Evolutionary conservation across 2,113 vertebrate genomes (phyloP).

Genomic region (Tyto alba): DNA sequence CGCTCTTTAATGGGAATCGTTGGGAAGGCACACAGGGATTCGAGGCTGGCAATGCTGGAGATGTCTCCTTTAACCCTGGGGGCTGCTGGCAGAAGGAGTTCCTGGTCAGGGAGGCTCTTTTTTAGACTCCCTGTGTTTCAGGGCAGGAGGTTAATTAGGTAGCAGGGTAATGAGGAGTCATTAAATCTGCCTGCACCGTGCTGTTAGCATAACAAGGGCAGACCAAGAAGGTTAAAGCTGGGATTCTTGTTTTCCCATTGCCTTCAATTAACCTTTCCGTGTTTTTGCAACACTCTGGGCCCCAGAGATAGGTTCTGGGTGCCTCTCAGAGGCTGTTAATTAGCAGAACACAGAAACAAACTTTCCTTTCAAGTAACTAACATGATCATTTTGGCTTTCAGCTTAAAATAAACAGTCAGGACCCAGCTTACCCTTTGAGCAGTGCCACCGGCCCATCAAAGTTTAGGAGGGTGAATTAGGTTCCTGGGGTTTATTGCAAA

Average conservation of each 20-base stretch:
- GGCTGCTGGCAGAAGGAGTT: neutral
- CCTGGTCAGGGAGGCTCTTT: neutral
- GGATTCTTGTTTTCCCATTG: constrained; percentile 34
- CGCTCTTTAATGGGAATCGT: neutral
- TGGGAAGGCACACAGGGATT: neutral
- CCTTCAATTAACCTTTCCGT: constrained; percentile 64
- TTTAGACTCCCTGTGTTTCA: neutral
- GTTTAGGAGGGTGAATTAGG: too few species aligned
- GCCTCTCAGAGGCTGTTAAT: constrained; percentile 31
- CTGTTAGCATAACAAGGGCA: constrained; percentile 46
- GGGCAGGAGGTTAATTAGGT: constrained; percentile 67
- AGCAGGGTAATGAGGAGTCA: constrained; percentile 50
- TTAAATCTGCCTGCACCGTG: constrained; percentile 36
- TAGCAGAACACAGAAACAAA: constrained; percentile 37
- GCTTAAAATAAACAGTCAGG: constrained; percentile 16
- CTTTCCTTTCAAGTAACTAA: neutral
- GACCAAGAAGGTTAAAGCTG: neutral
- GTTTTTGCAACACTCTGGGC: neutral
- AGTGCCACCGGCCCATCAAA: neutral
- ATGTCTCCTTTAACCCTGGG: neutral
- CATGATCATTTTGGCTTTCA: neutral
- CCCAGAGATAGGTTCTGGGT: neutral
- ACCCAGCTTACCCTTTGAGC: neutral
- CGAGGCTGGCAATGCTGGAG: neutral
- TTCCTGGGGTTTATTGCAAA: neutral